Base-by-base conservation (phyloP, 2,797 vertebrate species). In the Syngnathus rostellatus region DNA sequence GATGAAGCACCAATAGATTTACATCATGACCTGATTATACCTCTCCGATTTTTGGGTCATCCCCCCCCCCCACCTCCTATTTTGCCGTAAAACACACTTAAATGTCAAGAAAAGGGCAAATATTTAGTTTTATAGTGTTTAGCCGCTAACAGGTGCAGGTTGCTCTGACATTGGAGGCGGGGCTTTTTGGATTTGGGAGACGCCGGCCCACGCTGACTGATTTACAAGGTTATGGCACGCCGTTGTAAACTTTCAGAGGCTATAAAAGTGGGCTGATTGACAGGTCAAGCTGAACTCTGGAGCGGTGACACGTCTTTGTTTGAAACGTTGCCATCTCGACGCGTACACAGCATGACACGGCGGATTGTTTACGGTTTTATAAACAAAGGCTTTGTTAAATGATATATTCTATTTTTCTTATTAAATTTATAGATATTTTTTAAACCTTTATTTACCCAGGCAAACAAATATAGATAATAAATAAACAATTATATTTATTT, bases 1-100 rank as follows among this genome's bases (percentile, higher is more conserved):
- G 39, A 37, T 58, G 68, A 73, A 55, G 51, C 79, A 73, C 77
- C 75, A 80, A 83, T 81, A 77, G 62, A 89, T 88, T 87, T 85
- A 77, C 81, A 83, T 86, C 87, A 88, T 83, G 78, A 72, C 63
- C 85, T 68, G 80, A 88, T 86, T 81, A 85, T 85, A 68, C 70
- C 63, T 2, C 71, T 68, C 39, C 23, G 63, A 75, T 64, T 4
- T 4, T 58, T 58, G 7, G 55, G 31, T 38, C 38, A 6, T 11
- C 23, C 31, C 31, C 31, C 31, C n/a, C 31, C 31, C 31, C 31
- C 31, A 31, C 3, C 31, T 31, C 31, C 3, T 31, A 31, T 54
- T 23, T 12, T 12, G 53, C 3, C 21, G 9, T 54, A 54, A 54
- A 58, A 58, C 14, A 37, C 71, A 69, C 39, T 65, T 55, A 60